These are phyloP conservation scores for Triops cancriformis DNA, from an alignment of 1,140 invertebrate species.

Conservation along the genomic window DNA sequence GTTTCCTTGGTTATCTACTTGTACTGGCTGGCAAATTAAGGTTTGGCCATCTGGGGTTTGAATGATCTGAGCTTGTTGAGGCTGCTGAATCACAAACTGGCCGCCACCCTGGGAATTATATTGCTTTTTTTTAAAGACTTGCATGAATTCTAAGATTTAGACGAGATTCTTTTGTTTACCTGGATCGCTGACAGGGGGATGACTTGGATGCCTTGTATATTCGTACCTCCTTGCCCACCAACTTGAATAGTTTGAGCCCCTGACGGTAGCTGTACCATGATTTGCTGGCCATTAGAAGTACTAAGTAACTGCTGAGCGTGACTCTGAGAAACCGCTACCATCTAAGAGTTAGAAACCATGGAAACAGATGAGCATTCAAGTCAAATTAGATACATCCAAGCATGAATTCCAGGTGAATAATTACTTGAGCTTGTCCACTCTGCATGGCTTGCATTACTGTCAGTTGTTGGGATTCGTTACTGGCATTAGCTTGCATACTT, in stretches of 20 bases:
- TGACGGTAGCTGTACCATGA: constrained; percentile 20
- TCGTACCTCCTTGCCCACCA: constrained; percentile 1
- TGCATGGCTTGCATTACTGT: constrained; percentile 25
- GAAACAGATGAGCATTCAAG: not conserved
- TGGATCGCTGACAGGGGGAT: constrained; percentile 23
- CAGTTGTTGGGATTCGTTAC: constrained; percentile 13
- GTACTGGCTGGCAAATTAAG: constrained; percentile 76
- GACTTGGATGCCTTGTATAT: constrained; percentile 25
- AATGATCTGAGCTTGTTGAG: constrained; percentile 61
- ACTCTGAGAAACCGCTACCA: constrained; percentile 23
- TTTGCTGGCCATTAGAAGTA: constrained; percentile 22
- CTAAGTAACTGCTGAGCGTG: constrained; percentile 26
- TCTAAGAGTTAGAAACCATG: not conserved
- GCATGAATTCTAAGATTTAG: not conserved
- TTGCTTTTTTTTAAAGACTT: not conserved
- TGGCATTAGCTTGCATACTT: not conserved
- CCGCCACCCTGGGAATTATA: constrained; percentile 10
- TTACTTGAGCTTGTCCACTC: constrained; percentile 25
- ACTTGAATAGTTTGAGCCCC: constrained; percentile 24
- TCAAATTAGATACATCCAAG: not conserved
- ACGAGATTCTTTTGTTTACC: constrained; percentile 11
- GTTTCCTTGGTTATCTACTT: constrained; percentile 40
- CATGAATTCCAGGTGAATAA: not conserved
- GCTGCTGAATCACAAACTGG: constrained; percentile 40
- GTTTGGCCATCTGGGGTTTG: constrained; percentile 91